These are phyloP conservation scores for Delphinus delphis DNA, from an alignment of 2,113 vertebrate species.

Conservation along the genomic window DNA sequence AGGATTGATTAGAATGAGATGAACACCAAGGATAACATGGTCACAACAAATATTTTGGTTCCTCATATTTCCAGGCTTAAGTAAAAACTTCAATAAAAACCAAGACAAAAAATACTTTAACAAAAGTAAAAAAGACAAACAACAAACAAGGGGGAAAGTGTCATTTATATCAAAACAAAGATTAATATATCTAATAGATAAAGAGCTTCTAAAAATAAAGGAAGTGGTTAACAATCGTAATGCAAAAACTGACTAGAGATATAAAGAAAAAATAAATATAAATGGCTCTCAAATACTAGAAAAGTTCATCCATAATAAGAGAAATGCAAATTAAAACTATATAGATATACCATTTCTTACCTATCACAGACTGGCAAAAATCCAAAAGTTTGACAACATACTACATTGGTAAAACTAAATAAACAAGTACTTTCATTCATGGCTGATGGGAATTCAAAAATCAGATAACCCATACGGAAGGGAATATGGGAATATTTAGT, in stretches of 20 bases:
- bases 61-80: background rate
- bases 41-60: background rate
- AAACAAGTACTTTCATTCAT: background rate
- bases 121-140: background rate
- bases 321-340: slow-evolving; percentile 8
- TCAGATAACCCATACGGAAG: background rate
- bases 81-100: background rate
- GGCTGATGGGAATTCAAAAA: background rate
- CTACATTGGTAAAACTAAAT: background rate
- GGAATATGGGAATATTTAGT: background rate
- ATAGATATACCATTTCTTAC: background rate
- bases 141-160: background rate
- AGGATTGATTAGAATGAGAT: background rate
- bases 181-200: background rate
- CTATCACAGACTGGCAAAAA: background rate
- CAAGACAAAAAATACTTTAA: slow-evolving; percentile 3
- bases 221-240: background rate
- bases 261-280: background rate
- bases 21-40: background rate
- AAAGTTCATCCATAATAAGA: background rate
- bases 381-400: background rate
- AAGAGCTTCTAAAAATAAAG: slow-evolving; percentile 23
- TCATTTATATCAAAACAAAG: background rate
- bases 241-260: background rate
- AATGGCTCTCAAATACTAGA: background rate